Evolutionary conservation across 2,797 vertebrate species (phyloP), one percentile per base, ranked within the genome.

Genomic region (Chelon labrosus): DNA sequence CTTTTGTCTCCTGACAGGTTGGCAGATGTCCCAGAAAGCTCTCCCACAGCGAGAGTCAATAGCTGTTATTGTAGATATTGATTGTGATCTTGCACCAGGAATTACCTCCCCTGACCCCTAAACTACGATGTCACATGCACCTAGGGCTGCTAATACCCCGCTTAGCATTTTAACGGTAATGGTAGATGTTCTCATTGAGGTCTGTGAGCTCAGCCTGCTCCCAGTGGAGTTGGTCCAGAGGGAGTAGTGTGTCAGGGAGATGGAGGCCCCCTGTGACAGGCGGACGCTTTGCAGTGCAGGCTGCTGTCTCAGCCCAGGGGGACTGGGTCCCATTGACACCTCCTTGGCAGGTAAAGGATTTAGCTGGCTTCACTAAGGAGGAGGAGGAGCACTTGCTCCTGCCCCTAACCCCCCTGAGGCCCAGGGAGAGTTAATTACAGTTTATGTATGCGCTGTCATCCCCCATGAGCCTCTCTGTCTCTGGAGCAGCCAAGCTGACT

Each of bases 361-460:
- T 83, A 86, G 75, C 77, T 70, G 68, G 67, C 53, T 82, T 84
- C 53, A 61, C 78, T 69, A 38, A 68, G 71, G 72, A 61, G 42
- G 64, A 49, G 80, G 79, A 62, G 52, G 73, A 60, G 60, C 62
- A 57, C 47, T 73, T n/a, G 35, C 62, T 76, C 22, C 70, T 58
- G 58, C 63, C 78, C 76, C 67, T 10, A 76, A 50, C 61, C 53
- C 84, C 63, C 19, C 10, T 37, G 86, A 88, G 88, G 77, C 77
- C 59, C 75, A 42, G 72, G 87, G 83, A 89, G 90, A 88, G 85
- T 85, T 93, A 94, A 94, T 92, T 92, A 93, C 86, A 89, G 89
- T 87, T 90, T 81, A 83, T 70, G 72, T 74, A 84, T 93, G 88
- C 82, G 74, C 83, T 70, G 88, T 88, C 91, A 90, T 89, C 89